Base-by-base conservation (phyloP, 2,113 vertebrate species). In the Canis aureus region DNA sequence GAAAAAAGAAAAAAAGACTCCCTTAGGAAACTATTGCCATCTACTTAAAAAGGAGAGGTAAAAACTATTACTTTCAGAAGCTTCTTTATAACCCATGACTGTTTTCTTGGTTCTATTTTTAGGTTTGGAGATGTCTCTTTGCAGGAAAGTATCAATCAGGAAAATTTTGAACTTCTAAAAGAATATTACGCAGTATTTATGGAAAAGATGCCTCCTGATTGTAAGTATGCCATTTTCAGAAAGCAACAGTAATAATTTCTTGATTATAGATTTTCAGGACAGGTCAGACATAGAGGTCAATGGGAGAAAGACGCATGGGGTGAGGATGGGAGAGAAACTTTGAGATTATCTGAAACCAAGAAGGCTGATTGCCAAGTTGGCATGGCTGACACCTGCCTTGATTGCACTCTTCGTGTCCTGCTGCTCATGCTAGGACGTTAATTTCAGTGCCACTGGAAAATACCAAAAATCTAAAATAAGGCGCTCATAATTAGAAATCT, bases 91-190 rank as follows among this genome's bases (percentile, higher is more conserved):
- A 49, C 53, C 76, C n/a, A 38, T 35, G 13, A 92, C 59, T 11
- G 43, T 91, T 38, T 60, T 51, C 74, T 78, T 98, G 25, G 64
- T 97, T 98, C 25, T 20, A 11, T 91, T 97, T 95, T 19, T 97
- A 99, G 99, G 98, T 99, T 99, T 98, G 99, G 99, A 92, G 99
- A 99, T 98, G 99, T 99, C 78, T 99, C 99, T 89, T 99, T 99
- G 97, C 99, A 99, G 98, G 99, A 99, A 98, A 99, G 99, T 97
- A 99, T 99, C 99, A 99, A 99, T 98, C 99, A 99, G 98, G 99
- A 99, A 98, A 99, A 99, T 98, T 99, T 99, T 96, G 99, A 99
- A 98, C 99, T 99, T 96, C 98, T 99, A 79, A 99, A 99, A 97
- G 99, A 99, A 84, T 99, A 99, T 99, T 99, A 99, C 98, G 99